Percentiles rank a stretch among this genome's conserved stretches.
Evolutionary conservation across 2,888 invertebrate species (phyloP).

Genomic region (Hirtodrosophila trivittata): DNA sequence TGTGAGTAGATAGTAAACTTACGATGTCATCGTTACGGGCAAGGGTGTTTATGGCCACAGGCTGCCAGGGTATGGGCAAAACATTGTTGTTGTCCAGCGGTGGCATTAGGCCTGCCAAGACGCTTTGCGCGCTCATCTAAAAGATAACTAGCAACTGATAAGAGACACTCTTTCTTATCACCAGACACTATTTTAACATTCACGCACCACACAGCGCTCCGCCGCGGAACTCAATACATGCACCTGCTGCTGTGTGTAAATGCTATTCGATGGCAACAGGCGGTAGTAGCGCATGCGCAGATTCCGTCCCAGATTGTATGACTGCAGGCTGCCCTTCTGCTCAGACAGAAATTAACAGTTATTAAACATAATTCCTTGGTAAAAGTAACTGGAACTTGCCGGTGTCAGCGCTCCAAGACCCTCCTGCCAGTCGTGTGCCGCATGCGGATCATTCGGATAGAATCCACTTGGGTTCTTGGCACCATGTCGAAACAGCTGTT

Average conservation of each 20-base stretch:
- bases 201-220: constrained; percentile 87
- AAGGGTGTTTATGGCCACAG: constrained; percentile 92
- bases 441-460: constrained; percentile 92
- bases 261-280: constrained; percentile 86
- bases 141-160: constrained; percentile 83
- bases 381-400: constrained; percentile 55
- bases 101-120: constrained; percentile 89
- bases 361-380: neutral
- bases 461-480: constrained; percentile 87
- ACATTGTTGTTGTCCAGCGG: constrained; percentile 81
- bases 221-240: constrained; percentile 90
- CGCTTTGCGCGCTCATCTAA: constrained; percentile 90
- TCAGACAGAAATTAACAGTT: constrained; percentile 36
- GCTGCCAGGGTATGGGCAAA: constrained; percentile 90
- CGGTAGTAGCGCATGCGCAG: constrained; percentile 89
- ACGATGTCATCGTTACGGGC: constrained; percentile 90
- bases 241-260: constrained; percentile 87
- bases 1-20: constrained; percentile 49
- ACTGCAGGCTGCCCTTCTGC: constrained; percentile 90
- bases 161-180: constrained; percentile 56
- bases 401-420: constrained; percentile 91
- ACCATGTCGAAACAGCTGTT: constrained; percentile 83
- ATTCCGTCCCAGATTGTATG: constrained; percentile 90
- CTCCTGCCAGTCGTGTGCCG: constrained; percentile 90
- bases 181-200: constrained; percentile 35